Evolutionary conservation across 2,113 vertebrate species (phyloP).

Genomic region (Geococcyx californianus): DNA sequence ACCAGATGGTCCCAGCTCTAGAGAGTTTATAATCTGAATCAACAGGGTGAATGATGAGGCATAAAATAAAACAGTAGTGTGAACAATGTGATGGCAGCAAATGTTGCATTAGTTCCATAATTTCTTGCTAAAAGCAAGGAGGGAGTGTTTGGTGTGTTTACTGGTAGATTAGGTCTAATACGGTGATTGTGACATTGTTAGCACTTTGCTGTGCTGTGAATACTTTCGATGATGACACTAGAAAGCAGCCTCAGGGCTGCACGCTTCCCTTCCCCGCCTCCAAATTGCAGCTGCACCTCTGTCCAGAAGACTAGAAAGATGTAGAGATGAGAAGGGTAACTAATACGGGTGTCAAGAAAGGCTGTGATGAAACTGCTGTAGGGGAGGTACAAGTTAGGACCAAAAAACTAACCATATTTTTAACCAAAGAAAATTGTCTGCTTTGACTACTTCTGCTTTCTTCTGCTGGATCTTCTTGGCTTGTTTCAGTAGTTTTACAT

Average conservation of each 20-base stretch:
- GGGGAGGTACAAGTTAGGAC: not conserved
- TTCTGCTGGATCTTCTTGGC: not conserved
- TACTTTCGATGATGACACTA: not conserved
- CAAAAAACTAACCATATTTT: not conserved
- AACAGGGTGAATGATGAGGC: constrained; percentile 18
- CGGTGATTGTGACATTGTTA: not conserved
- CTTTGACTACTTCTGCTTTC: not conserved
- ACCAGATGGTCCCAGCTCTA: constrained; percentile 40
- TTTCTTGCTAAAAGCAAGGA: not conserved
- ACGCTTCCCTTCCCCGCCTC: not conserved
- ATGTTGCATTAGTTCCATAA: not conserved
- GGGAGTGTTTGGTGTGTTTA: not conserved
- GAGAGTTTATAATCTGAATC: constrained; percentile 8
- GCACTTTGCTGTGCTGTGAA: not conserved
- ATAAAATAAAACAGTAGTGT: constrained; percentile 18
- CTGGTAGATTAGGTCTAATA: not conserved
- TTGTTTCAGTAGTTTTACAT: not conserved
- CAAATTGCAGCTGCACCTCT: not conserved
- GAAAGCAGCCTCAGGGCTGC: not conserved
- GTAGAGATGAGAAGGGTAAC: not conserved
- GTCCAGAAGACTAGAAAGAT: not conserved
- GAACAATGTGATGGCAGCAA: constrained; percentile 44
- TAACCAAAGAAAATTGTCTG: not conserved
- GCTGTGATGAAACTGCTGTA: not conserved
- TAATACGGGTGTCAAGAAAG: not conserved